These are phyloP conservation scores for Catocala fraxini DNA, from an alignment of 2,888 invertebrate genomes.

Conservation along the genomic window DNA sequence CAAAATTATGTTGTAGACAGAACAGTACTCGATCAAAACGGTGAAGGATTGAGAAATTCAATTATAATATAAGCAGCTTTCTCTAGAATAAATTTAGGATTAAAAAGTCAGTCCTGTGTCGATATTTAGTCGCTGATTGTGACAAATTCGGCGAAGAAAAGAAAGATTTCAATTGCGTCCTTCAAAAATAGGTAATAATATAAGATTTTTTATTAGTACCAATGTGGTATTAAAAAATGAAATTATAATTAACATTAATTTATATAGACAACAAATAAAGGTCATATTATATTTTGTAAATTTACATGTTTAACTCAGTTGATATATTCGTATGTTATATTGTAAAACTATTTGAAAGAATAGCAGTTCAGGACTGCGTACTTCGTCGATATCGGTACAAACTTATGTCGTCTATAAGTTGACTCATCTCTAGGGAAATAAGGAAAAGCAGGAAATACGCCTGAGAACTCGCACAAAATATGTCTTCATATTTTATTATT, in stretches of 20 bases:
- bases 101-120: conserved; percentile 4
- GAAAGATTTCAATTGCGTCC: too few relatives aligned
- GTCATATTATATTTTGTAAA: too few relatives aligned
- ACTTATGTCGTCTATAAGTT: conserved; percentile 83
- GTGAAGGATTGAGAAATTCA: conserved; percentile 17
- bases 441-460: conserved; percentile 80
- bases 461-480: conserved; percentile 79
- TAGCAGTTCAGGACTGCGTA: conserved; percentile 46
- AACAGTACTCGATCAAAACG: conserved; percentile 18
- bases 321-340: conserved; percentile 12
- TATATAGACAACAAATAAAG: too few relatives aligned
- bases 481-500: conserved; percentile 74
- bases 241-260: too few relatives aligned
- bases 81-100: conserved; percentile 15
- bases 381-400: conserved; percentile 68
- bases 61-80: conserved; percentile 16
- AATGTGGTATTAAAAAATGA: too few relatives aligned
- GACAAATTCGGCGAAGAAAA: neutral
- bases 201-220: too few relatives aligned
- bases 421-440: conserved; percentile 85
- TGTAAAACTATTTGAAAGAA: conserved; percentile 32
- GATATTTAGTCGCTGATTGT: conserved; percentile 1
- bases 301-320: neutral
- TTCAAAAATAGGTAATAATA: too few relatives aligned
- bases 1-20: conserved; percentile 21